Evolutionary conservation across 1,140 invertebrate species (phyloP), one percentile per base, ranked within the genome.

Genomic region (Bombus breviceps): DNA sequence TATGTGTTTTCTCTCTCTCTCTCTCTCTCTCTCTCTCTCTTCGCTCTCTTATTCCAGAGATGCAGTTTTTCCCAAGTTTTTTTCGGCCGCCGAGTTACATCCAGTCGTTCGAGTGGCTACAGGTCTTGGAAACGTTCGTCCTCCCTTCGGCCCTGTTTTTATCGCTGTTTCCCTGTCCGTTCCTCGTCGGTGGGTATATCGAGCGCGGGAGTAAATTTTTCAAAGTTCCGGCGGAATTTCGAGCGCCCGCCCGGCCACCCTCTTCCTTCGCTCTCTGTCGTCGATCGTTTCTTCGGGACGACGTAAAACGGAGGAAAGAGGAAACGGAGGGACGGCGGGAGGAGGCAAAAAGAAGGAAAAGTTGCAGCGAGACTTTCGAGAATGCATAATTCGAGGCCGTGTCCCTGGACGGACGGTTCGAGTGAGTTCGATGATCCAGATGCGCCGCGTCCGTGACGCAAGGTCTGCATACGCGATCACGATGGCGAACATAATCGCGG

Each of bases 391-490:
- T 83, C 81, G 73, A 39, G 73, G 28, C 59, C 37, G 62, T 41
- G 81, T 57, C 62, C 39, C 59, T 25, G 74, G 34, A 43, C 74
- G 28, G 75, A 39, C 76, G 37, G 15, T 34, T 78, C 82, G 34
- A 72, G 83, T 41, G 75, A 84, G 83, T 84, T 84, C 83, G 79
- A 84, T 72, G 83, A 84, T 84, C 83, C 28, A 79, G 28, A 71
- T 71, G 75, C 47, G 66, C 39, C 41, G 41, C 25, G 66, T 47
- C 41, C 53, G 66, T 77, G 72, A 83, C 73, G 62, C 79, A 77
- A 83, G 59, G 41, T 47, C 47, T 81, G 71, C 78, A 85, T 81
- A 85, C 78, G 78, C 57, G 79, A 80, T 85, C 39, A 15, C 53
- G 28, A 81, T 85, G 64, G 83, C 47, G 90, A 91, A n/a, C 72